These are phyloP conservation scores for Teinopalpus imperialis DNA, from an alignment of 2,888 invertebrate genomes.

Conservation along the genomic window DNA sequence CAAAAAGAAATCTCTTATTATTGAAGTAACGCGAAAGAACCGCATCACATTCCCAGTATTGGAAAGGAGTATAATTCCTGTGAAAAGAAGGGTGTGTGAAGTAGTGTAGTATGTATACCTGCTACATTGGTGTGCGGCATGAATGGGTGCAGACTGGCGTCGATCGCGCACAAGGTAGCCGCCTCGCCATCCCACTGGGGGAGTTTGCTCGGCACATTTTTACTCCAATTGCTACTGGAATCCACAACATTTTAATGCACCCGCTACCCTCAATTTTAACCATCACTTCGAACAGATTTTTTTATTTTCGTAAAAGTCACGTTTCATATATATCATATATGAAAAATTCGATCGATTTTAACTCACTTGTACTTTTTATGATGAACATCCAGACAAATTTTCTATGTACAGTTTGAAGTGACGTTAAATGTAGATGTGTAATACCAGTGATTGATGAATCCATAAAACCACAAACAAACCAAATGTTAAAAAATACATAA, in stretches of 20 bases:
- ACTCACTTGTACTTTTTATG: too few species aligned
- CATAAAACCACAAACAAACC: neutral
- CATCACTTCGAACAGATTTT: slow-evolving; percentile 19
- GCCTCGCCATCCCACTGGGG: slow-evolving; percentile 75
- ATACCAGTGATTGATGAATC: neutral
- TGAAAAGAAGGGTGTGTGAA: neutral
- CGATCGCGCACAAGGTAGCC: slow-evolving; percentile 63
- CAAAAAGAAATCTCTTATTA: too few species aligned
- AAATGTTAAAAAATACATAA: neutral
- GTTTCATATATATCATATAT: too few species aligned
- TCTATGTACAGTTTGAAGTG: slow-evolving; percentile 22
- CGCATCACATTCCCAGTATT: too few species aligned
- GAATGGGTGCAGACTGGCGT: slow-evolving; percentile 52
- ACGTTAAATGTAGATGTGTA: slow-evolving; percentile 10
- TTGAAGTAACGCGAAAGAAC: too few species aligned
- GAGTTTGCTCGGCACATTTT: slow-evolving; percentile 60
- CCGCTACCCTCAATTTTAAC: slow-evolving; percentile 21
- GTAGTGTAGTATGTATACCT: slow-evolving; percentile 52
- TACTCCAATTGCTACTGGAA: slow-evolving; percentile 79
- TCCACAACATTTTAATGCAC: slow-evolving; percentile 45
- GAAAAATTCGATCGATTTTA: too few species aligned
- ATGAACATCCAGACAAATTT: neutral
- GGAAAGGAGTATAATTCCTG: neutral
- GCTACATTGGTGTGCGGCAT: slow-evolving; percentile 52
- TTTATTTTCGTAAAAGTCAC: too few species aligned